Percentiles rank a stretch among this genome's conserved stretches.
phyloP scores from a whole-genome alignment of 2,797 vertebrate species.

The Meda fulgida region DNA sequence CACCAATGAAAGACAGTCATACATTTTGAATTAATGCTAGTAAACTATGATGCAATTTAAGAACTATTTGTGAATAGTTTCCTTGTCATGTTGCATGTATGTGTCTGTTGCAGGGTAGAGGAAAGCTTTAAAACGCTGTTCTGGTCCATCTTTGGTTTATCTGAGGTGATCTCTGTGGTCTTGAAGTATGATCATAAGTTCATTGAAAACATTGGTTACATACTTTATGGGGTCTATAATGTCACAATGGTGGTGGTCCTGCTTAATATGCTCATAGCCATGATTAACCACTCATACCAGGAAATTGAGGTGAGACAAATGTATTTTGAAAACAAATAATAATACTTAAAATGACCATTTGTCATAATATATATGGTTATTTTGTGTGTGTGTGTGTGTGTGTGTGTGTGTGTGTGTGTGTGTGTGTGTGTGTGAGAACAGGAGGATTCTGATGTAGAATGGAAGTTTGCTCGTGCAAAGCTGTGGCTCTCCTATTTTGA shows the following conservation, averaged over 20 bases:
- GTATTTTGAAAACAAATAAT: background rate
- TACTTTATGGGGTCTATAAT: slow-evolving; percentile 85
- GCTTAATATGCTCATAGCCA: slow-evolving; percentile 89
- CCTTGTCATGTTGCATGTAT: background rate
- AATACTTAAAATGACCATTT: background rate
- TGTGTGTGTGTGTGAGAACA: slow-evolving; percentile 56
- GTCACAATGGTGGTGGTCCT: slow-evolving; percentile 90
- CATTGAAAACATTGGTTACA: slow-evolving; percentile 88
- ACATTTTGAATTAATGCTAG: background rate
- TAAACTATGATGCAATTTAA: background rate
- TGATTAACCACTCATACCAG: slow-evolving; percentile 90
- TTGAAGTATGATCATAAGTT: slow-evolving; percentile 87
- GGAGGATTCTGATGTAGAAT: slow-evolving; percentile 89
- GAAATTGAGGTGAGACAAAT: slow-evolving; percentile 83
- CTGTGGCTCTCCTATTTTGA: slow-evolving; percentile 89
- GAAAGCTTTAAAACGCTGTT: slow-evolving; percentile 90
- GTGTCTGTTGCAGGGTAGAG: slow-evolving; percentile 79
- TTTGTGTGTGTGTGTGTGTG: no score
- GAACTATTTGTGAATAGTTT: background rate
- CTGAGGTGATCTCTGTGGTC: slow-evolving; percentile 86
- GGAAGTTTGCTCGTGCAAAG: slow-evolving; percentile 90
- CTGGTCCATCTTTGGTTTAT: slow-evolving; percentile 89
- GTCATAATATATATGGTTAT: background rate
- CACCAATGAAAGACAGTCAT: background rate
- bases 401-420: background rate